phyloP scores from a whole-genome alignment of 2,888 invertebrate species.

The Epirrhoe tristata region DNA sequence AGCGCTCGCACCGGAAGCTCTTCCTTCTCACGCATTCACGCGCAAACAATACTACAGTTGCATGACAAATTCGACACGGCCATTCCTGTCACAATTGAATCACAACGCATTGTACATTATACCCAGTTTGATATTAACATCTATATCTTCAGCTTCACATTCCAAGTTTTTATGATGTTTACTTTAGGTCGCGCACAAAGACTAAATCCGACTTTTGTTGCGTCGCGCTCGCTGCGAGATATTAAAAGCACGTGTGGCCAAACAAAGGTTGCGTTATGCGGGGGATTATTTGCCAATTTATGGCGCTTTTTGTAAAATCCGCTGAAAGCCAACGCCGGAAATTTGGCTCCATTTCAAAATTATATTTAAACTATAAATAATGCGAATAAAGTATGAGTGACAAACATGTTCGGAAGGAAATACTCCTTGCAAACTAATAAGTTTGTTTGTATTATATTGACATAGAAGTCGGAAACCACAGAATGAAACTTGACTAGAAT shows the following conservation, averaged over 20 bases:
- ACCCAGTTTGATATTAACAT: constrained; percentile 74
- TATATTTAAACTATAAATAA: constrained; percentile 82
- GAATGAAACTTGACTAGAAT: too few species aligned
- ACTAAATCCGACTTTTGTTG: constrained; percentile 81
- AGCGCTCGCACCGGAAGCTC: constrained; percentile 73
- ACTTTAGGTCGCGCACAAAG: constrained; percentile 77
- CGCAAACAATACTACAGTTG: constrained; percentile 70
- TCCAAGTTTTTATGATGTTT: constrained; percentile 77
- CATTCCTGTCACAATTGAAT: constrained; percentile 72
- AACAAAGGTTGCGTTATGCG: constrained; percentile 86
- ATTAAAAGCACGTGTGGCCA: constrained; percentile 86
- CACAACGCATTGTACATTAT: constrained; percentile 59
- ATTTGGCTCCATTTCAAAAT: constrained; percentile 85
- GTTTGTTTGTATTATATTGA: too few species aligned
- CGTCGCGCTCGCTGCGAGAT: constrained; percentile 36
- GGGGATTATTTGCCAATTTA: constrained; percentile 86
- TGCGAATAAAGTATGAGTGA: constrained; percentile 65
- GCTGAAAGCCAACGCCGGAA: constrained; percentile 81
- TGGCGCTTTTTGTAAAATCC: constrained; percentile 83
- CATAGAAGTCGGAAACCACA: too few species aligned
- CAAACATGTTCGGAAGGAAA: constrained; percentile 62
- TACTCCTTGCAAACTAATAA: constrained; percentile 60
- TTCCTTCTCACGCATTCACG: constrained; percentile 79
- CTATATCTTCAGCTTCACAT: constrained; percentile 48
- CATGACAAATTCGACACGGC: constrained; percentile 82